Percentiles rank a stretch among this genome's conserved stretches.
Conservation (phyloP, 2,888 invertebrate species). For the Liposcelis brunnea region DNA sequence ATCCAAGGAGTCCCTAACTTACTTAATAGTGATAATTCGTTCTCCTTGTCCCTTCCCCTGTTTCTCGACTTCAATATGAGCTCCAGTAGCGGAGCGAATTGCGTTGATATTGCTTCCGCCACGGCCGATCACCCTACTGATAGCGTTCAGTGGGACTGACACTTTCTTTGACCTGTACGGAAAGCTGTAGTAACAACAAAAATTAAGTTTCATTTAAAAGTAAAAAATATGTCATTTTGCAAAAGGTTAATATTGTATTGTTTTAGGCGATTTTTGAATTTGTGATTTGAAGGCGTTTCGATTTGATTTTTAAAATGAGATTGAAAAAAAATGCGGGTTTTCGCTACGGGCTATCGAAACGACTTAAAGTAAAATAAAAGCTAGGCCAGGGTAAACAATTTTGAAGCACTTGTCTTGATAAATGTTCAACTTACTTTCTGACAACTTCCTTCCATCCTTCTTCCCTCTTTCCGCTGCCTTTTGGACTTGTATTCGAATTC, state of each 20-base stretch:
- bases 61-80: constrained; percentile 96
- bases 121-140: constrained; percentile 92
- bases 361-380: background rate
- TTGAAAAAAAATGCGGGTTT: background rate
- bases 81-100: constrained; percentile 89
- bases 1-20: constrained; percentile 21
- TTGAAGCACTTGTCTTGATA: background rate
- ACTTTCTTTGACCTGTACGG: constrained; percentile 69
- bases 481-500: constrained; percentile 37
- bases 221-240: background rate
- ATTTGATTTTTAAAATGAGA: too few species aligned
- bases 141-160: constrained; percentile 83
- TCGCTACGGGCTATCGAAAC: background rate
- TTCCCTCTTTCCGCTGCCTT: constrained; percentile 50
- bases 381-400: background rate
- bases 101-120: constrained; percentile 97
- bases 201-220: constrained; percentile 1
- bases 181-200: constrained; percentile 5
- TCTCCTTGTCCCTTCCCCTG: constrained; percentile 89
- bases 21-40: constrained; percentile 88
- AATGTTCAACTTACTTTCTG: constrained; percentile 42
- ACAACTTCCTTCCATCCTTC: constrained; percentile 98
- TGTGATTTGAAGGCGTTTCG: too few species aligned
- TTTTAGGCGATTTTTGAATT: too few species aligned
- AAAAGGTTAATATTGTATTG: background rate